A percentile compares a stretch with the other conserved stretches of the same genome.
Conservation (phyloP, 2,113 vertebrate genomes). For the Petrocephalus microphthalmus region DNA sequence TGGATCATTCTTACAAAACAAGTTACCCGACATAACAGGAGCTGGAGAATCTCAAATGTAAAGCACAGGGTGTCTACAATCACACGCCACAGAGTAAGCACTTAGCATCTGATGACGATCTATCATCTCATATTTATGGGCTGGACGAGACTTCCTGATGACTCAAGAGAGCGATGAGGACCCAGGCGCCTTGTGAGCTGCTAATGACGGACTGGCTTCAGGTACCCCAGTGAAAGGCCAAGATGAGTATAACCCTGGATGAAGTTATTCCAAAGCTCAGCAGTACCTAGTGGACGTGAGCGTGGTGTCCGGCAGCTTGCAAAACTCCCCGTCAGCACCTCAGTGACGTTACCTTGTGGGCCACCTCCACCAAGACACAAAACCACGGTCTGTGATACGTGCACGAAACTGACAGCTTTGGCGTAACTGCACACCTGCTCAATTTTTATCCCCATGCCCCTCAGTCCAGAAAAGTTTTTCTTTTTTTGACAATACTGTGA, state of each 20-base stretch:
- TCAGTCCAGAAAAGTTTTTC: too few species aligned
- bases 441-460: too few species aligned
- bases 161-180: background rate
- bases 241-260: background rate
- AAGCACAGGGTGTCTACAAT: background rate
- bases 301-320: too few species aligned
- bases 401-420: too few species aligned
- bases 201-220: background rate
- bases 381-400: too few species aligned
- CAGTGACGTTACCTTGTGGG: too few species aligned
- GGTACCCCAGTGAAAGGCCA: background rate
- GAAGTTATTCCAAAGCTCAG: background rate
- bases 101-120: background rate
- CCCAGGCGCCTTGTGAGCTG: background rate
- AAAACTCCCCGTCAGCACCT: too few species aligned
- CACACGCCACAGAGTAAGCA: background rate
- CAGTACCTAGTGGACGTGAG: background rate
- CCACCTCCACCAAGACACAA: too few species aligned
- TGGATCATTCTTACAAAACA: background rate
- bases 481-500: too few species aligned
- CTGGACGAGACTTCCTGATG: background rate
- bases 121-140: background rate
- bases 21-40: background rate
- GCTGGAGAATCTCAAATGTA: background rate
- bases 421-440: too few species aligned